These are phyloP conservation scores for Rhinogobio ventralis DNA, from an alignment of 2,797 vertebrate species.

Conservation along the genomic window DNA sequence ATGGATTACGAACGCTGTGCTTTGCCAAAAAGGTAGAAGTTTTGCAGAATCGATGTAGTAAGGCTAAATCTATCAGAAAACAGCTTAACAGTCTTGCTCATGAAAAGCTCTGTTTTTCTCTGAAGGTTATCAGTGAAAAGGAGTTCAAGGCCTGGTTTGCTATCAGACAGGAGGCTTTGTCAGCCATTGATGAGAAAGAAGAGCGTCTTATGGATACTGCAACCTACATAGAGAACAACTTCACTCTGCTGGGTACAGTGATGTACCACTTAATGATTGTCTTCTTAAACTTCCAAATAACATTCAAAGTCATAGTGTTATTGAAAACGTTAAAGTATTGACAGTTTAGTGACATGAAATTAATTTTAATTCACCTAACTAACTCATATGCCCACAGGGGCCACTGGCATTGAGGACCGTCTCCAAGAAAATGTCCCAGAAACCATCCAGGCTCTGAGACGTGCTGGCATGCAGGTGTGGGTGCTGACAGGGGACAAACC, in stretches of 20 bases:
- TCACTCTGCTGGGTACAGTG: slow-evolving; percentile 88
- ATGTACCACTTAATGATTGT: not conserved
- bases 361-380: not conserved
- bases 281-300: not conserved
- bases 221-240: slow-evolving; percentile 85
- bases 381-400: slow-evolving; percentile 77
- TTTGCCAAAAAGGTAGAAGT: slow-evolving; percentile 88
- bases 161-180: slow-evolving; percentile 82
- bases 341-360: not conserved
- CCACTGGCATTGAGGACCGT: slow-evolving; percentile 94
- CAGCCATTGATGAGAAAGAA: slow-evolving; percentile 87
- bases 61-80: not conserved
- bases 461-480: slow-evolving; percentile 93
- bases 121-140: slow-evolving; percentile 85
- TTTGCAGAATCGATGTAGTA: not conserved
- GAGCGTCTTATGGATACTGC: slow-evolving; percentile 86
- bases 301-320: not conserved
- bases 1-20: slow-evolving; percentile 91
- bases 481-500: slow-evolving; percentile 96
- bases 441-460: slow-evolving; percentile 85
- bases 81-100: not conserved
- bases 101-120: slow-evolving; percentile 3
- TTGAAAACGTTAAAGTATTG: not conserved
- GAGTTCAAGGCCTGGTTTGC: slow-evolving; percentile 84
- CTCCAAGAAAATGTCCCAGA: slow-evolving; percentile 93